These are phyloP conservation scores for Ectemnius lituratus DNA, from an alignment of 2,888 invertebrate species.

Conservation along the genomic window DNA sequence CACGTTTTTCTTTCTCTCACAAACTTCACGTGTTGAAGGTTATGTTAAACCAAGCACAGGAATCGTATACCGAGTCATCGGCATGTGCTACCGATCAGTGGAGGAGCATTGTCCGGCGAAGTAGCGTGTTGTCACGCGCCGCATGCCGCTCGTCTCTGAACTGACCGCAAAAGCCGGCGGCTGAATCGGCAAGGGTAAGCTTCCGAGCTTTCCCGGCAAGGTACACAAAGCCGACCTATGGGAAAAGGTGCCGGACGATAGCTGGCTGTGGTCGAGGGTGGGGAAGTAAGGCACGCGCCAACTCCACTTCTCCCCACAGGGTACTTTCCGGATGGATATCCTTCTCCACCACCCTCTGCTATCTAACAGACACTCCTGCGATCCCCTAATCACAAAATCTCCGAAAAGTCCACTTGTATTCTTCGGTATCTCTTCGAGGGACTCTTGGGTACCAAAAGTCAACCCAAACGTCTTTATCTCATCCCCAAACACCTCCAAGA, in stretches of 20 bases:
- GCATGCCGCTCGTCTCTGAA: slow-evolving; percentile 17
- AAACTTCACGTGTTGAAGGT: too few relatives aligned
- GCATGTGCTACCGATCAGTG: slow-evolving; percentile 35
- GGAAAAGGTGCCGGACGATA: background rate
- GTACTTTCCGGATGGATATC: background rate
- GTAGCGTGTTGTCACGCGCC: slow-evolving; percentile 1
- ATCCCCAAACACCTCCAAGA: too few relatives aligned
- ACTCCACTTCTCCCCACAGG: background rate
- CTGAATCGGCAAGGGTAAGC: slow-evolving; percentile 4
- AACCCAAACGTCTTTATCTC: too few relatives aligned
- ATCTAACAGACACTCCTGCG: background rate
- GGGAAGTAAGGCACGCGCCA: slow-evolving; percentile 2
- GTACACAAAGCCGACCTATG: background rate
- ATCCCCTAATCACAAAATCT: too few relatives aligned
- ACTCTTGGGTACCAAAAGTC: too few relatives aligned
- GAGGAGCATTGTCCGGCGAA: background rate
- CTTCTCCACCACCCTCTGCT: background rate
- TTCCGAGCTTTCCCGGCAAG: background rate
- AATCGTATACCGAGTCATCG: background rate
- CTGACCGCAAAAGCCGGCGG: slow-evolving; percentile 10
- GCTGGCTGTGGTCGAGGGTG: background rate
- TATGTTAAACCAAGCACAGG: too few relatives aligned
- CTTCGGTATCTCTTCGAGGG: too few relatives aligned
- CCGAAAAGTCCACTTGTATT: too few relatives aligned
- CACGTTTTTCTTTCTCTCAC: too few relatives aligned